These are phyloP conservation scores for Sinocyclocheilus anshuiensis DNA, from an alignment of 2,113 vertebrate species.

Conservation along the genomic window DNA sequence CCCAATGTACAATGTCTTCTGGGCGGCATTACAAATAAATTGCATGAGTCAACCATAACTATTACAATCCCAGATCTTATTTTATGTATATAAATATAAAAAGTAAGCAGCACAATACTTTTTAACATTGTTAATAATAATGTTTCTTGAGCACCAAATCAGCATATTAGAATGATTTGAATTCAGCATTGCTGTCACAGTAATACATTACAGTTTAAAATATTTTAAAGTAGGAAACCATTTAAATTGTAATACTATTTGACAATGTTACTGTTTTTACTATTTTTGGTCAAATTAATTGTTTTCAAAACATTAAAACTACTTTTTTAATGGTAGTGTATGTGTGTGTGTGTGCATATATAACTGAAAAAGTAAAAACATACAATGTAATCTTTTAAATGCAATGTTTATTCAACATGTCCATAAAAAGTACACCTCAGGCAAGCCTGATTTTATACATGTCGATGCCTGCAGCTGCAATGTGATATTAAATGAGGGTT, in stretches of 20 bases:
- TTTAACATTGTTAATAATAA: background rate
- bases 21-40: background rate
- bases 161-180: background rate
- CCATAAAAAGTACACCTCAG: slow-evolving; percentile 27
- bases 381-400: background rate
- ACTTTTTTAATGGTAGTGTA: background rate
- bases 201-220: background rate
- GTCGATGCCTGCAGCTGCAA: background rate
- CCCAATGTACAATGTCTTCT: background rate
- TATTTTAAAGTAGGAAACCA: background rate
- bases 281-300: too few relatives aligned
- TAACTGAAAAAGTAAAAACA: background rate
- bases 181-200: background rate
- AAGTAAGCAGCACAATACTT: background rate
- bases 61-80: background rate
- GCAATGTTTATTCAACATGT: slow-evolving; percentile 43
- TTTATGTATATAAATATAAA: too few relatives aligned
- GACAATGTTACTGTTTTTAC: background rate
- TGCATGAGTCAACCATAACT: background rate
- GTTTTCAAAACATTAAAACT: too few relatives aligned
- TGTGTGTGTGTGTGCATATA: background rate
- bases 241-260: background rate
- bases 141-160: background rate
- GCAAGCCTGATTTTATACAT: background rate
- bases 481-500: slow-evolving; percentile 21